Conservation (phyloP, 2,113 vertebrate genomes). For the Dicaeum eximium region DNA sequence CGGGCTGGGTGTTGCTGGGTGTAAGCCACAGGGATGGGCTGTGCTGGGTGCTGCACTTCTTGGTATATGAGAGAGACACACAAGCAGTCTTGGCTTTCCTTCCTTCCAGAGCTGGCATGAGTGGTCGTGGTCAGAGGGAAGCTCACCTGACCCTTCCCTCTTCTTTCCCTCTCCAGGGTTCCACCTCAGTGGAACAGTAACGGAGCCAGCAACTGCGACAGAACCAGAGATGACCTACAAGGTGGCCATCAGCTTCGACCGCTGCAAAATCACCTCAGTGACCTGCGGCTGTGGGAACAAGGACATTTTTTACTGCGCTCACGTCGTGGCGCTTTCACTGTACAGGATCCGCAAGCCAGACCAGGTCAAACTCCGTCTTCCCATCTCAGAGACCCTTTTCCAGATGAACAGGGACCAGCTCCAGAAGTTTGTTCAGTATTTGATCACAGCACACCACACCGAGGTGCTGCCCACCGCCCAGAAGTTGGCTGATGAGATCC, state of each 20-base stretch:
- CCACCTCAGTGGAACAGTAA: constrained; percentile 96
- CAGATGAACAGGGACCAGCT: constrained; percentile 99
- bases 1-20: not conserved
- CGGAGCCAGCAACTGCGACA: constrained; percentile 83
- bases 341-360: constrained; percentile 97
- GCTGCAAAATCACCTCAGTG: constrained; percentile 99
- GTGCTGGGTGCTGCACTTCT: not conserved
- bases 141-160: not conserved
- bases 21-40: not conserved
- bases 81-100: not conserved
- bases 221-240: constrained; percentile 93
- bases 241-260: constrained; percentile 98
- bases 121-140: not conserved
- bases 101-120: not conserved
- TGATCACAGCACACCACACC: constrained; percentile 98
- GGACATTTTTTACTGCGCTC: constrained; percentile 98
- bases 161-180: constrained; percentile 79
- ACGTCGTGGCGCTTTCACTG: constrained; percentile 95
- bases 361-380: constrained; percentile 96
- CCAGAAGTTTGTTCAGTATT: constrained; percentile 98
- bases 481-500: constrained; percentile 97
- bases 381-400: constrained; percentile 98
- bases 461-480: constrained; percentile 98
- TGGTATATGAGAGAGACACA: not conserved
- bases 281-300: constrained; percentile 97